Conservation (phyloP, 2,797 vertebrate genomes). For the Austrolebias charrua region DNA sequence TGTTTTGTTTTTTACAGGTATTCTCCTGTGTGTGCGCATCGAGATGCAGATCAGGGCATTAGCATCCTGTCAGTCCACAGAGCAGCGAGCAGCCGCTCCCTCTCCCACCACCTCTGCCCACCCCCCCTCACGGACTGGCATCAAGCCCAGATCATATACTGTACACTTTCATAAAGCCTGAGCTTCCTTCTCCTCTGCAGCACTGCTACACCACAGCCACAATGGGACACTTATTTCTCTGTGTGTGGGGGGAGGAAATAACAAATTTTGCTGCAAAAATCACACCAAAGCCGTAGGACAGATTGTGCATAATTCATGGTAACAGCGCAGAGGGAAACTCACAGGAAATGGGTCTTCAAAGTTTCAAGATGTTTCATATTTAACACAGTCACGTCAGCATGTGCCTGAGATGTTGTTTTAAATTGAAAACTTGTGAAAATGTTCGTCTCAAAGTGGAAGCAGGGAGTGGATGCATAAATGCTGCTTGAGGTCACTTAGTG, state of each 20-base stretch:
- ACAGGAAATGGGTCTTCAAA: background rate
- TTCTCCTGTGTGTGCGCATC: conserved; percentile 22
- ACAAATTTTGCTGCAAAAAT: conserved; percentile 19
- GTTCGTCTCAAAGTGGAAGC: conserved; percentile 8
- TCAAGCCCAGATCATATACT: conserved; percentile 40
- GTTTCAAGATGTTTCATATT: conserved; percentile 21
- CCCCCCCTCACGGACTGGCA: conserved; percentile 36
- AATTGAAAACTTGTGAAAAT: conserved; percentile 24
- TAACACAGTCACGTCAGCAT: conserved; percentile 4
- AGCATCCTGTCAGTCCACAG: conserved; percentile 41
- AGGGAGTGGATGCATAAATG: conserved; percentile 37
- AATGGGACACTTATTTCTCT: conserved; percentile 22
- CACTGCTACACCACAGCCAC: conserved; percentile 26
- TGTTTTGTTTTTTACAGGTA: background rate
- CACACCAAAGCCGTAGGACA: conserved; percentile 7
- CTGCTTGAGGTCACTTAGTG: conserved; percentile 29
- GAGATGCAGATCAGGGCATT: conserved; percentile 44
- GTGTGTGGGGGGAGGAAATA: background rate
- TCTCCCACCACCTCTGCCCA: conserved; percentile 28
- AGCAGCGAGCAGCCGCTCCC: conserved; percentile 29
- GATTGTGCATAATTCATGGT: conserved; percentile 36
- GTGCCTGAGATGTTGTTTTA: background rate
- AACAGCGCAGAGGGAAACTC: conserved; percentile 6
- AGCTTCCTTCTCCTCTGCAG: conserved; percentile 41
- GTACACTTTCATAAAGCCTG: conserved; percentile 28